Conservation (phyloP, 2,888 invertebrate genomes). For the Amphipoea oculea region DNA sequence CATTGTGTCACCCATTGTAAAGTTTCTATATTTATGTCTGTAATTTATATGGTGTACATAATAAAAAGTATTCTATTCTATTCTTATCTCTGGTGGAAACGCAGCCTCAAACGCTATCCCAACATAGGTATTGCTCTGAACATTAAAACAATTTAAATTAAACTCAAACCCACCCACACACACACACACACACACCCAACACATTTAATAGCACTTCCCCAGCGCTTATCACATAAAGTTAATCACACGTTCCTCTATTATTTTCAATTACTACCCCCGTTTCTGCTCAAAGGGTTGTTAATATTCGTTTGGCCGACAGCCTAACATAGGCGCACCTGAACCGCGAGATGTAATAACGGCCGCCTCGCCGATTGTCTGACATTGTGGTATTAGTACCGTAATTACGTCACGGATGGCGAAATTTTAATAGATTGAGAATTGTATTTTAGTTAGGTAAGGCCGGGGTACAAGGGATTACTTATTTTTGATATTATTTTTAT, state of each 20-base stretch:
- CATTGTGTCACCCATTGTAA: no score
- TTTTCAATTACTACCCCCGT: slow-evolving; percentile 83
- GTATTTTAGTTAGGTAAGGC: slow-evolving; percentile 54
- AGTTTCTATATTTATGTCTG: no score
- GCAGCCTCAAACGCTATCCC: neutral
- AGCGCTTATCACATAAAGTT: slow-evolving; percentile 56
- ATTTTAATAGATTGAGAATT: slow-evolving; percentile 65
- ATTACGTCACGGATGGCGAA: slow-evolving; percentile 74
- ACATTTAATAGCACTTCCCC: slow-evolving; percentile 40
- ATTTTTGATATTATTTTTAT: neutral
- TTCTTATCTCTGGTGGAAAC: no score
- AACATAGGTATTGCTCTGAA: neutral
- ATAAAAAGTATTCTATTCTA: no score
- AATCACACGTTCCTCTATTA: slow-evolving; percentile 85
- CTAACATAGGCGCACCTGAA: slow-evolving; percentile 74
- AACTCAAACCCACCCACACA: slow-evolving; percentile 2
- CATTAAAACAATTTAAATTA: slow-evolving; percentile 25
- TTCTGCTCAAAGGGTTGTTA: slow-evolving; percentile 86
- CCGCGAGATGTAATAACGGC: slow-evolving; percentile 65
- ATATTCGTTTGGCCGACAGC: slow-evolving; percentile 84
- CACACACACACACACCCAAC: slow-evolving; percentile 15
- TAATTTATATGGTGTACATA: no score
- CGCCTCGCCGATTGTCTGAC: slow-evolving; percentile 67
- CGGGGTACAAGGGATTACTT: slow-evolving; percentile 22
- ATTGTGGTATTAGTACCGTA: slow-evolving; percentile 80